Percentiles rank a stretch among this genome's conserved stretches.
These are phyloP conservation scores for Sebastes umbrosus DNA, from an alignment of 2,797 vertebrate genomes.

Conservation along the genomic window DNA sequence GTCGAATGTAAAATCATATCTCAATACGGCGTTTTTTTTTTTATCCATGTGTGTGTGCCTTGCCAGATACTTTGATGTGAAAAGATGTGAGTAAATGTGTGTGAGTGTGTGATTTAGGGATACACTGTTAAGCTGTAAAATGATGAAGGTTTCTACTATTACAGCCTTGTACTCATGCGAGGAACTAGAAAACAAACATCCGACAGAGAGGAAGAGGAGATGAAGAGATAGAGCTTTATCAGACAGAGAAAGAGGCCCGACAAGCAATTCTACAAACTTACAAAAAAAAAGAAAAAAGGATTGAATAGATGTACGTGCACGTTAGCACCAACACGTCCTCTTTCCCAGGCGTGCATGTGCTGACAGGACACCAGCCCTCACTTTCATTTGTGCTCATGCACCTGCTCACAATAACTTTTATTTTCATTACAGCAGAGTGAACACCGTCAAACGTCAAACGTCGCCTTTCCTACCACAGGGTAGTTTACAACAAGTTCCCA, in stretches of 20 bases:
- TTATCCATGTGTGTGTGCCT: not conserved
- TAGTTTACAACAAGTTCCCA: not conserved
- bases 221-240: constrained; percentile 49
- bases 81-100: not conserved
- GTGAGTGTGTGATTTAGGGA: not conserved
- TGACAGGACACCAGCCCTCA: constrained; percentile 43
- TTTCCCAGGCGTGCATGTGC: constrained; percentile 25
- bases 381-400: constrained; percentile 56
- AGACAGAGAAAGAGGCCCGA: constrained; percentile 22
- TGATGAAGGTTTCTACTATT: constrained; percentile 10
- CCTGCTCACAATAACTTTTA: constrained; percentile 47
- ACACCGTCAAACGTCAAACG: not conserved
- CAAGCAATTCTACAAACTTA: constrained; percentile 43
- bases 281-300: not conserved
- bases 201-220: constrained; percentile 50
- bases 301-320: not conserved
- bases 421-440: constrained; percentile 12
- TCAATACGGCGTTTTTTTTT: constrained; percentile 30
- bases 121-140: not conserved
- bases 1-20: constrained; percentile 45
- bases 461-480: not conserved
- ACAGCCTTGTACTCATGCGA: constrained; percentile 28
- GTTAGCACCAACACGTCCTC: not conserved
- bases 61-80: not conserved
- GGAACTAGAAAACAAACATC: constrained; percentile 32